Evolutionary conservation across 1,140 invertebrate species (phyloP), one percentile per base, ranked within the genome.

Genomic region (Sitodiplosis mosellana): DNA sequence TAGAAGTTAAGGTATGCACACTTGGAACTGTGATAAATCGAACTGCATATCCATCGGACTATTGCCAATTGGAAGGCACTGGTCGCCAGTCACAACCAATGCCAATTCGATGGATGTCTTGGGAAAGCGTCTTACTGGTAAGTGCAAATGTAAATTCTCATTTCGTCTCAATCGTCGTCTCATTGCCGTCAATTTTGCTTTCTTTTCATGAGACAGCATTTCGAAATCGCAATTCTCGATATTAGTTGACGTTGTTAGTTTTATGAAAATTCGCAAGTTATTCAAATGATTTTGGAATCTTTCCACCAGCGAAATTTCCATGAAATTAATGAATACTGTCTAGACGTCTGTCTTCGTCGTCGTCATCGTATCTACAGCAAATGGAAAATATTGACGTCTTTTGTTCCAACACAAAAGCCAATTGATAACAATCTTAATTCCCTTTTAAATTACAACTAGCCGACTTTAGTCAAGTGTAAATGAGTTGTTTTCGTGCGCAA

Each of bases 41-140:
- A 46, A 74, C 69, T 57, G 65, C 78, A 36, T 86, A 84, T 63
- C 68, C 71, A 46, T 70, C 72, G 8, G 81, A 85, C 61, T 84
- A 84, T 60, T 79, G 74, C 63, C 72, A 75, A 53, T 69, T 81
- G 46, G 80, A 83, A 53, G 78, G 74, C 48, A 55, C 54, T 43
- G 59, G 57, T 41, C 57, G 60, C 19, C 60, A 61, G 52, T 57
- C 57, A 49, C 73, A 71, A 45, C 71, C 75, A 44, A 72, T 79
- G 52, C 82, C 82, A 27, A 80, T 86, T 48, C 70, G 83, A 55
- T 86, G 82, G 82, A 73, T 83, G 69, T 76, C 82, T 17, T 87
- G 84, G 85, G 86, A 89, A 65, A 83, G 81, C 59, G 76, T 87
- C 53, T 60, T 87, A 33, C 55, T 87, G 71, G 84, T 87, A 71